phyloP scores from a whole-genome alignment of 2,797 vertebrate species.

The Anas acuta region DNA sequence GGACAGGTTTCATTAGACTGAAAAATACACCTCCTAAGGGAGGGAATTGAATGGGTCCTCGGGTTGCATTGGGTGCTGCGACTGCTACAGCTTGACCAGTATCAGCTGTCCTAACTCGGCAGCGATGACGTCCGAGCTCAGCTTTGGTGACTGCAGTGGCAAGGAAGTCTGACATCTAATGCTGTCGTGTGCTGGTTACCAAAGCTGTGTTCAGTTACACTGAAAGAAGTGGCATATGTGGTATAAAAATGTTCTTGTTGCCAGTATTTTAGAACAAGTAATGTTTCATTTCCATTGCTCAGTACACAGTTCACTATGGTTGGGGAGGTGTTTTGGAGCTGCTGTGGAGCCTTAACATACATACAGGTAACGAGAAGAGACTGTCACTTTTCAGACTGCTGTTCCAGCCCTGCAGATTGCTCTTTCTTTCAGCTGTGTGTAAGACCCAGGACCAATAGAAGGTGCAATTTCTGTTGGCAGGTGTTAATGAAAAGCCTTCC shows the following conservation, averaged over 20 bases:
- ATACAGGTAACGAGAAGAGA: neutral
- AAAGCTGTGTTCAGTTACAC: neutral
- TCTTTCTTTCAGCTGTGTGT: neutral
- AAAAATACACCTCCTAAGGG: fast-evolving
- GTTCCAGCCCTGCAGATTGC: neutral
- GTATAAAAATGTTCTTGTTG: neutral
- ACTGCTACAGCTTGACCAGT: neutral
- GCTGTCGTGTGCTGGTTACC: neutral
- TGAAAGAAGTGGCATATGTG: neutral
- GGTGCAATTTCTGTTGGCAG: neutral
- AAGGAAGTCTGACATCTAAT: neutral
- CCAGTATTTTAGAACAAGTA: neutral
- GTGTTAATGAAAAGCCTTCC: neutral
- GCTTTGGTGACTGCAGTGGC: neutral
- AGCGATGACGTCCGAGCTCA: neutral
- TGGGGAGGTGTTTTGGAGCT: neutral
- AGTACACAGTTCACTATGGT: neutral
- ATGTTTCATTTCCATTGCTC: neutral
- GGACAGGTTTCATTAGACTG: neutral
- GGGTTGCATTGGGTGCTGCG: neutral
- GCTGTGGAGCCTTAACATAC: neutral
- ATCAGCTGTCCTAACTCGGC: neutral
- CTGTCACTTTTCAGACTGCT: neutral
- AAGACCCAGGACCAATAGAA: neutral
- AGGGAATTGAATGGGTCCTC: neutral